Evolutionary conservation across 2,888 invertebrate genomes (phyloP).

Genomic region (Drosophila parthenogenetica): DNA sequence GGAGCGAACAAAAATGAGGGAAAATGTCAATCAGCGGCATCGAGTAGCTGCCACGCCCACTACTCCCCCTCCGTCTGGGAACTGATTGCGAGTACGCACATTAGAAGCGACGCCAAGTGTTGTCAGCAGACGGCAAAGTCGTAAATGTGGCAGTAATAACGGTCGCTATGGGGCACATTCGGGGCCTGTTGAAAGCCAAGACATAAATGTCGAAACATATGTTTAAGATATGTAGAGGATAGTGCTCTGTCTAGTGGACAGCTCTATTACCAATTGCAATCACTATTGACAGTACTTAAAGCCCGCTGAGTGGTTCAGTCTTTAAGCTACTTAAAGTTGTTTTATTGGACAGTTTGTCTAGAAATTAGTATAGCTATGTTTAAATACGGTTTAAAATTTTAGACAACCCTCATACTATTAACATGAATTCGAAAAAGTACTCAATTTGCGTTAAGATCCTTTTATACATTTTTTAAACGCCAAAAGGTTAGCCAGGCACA

Average conservation of each 20-base stretch:
- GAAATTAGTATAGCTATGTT: too few species aligned
- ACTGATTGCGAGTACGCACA: slow-evolving; percentile 50
- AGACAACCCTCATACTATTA: too few species aligned
- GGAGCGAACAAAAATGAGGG: slow-evolving; percentile 9
- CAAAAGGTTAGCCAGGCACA: too few species aligned
- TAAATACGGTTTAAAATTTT: too few species aligned
- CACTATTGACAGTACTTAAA: slow-evolving; percentile 3
- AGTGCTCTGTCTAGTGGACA: slow-evolving; percentile 46
- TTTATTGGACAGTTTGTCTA: too few species aligned
- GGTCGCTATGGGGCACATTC: slow-evolving; percentile 66
- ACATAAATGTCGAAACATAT: slow-evolving; percentile 78
- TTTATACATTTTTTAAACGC: too few species aligned
- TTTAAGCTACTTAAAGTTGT: not conserved
- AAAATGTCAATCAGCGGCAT: slow-evolving; percentile 72
- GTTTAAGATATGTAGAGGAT: slow-evolving; percentile 33
- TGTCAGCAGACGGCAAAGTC: slow-evolving; percentile 43
- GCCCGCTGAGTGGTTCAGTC: slow-evolving; percentile 33
- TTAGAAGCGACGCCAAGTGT: slow-evolving; percentile 57
- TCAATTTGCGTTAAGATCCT: too few species aligned
- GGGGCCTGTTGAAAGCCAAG: slow-evolving; percentile 68
- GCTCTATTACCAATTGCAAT: slow-evolving; percentile 62
- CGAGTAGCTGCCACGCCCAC: slow-evolving; percentile 34
- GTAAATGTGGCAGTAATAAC: slow-evolving; percentile 72
- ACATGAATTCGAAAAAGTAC: too few species aligned
- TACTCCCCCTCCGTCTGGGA: not conserved